Evolutionary conservation across 2,888 invertebrate species (phyloP).

Genomic region (Dromius quadrimaculatus): DNA sequence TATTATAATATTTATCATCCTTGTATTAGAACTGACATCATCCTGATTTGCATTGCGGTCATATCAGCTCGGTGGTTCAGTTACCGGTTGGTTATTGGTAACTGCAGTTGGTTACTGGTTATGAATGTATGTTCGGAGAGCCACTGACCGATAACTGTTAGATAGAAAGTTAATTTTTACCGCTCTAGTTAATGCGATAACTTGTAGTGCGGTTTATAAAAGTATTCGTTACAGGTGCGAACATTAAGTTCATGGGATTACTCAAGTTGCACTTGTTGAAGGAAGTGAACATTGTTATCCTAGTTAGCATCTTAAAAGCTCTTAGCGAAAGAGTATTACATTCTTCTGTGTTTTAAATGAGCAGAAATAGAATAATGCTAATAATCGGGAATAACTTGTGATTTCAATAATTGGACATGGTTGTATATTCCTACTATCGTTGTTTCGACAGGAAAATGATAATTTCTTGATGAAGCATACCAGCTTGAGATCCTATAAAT

Average conservation of each 20-base stretch:
- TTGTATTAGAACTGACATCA: constrained; percentile 10
- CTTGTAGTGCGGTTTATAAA: constrained; percentile 32
- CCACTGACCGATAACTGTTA: constrained; percentile 19
- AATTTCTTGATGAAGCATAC: too few relatives aligned
- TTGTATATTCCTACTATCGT: too few relatives aligned
- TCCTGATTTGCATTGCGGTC: constrained; percentile 18
- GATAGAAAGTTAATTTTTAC: constrained; percentile 46
- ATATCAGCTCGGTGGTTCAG: constrained; percentile 12
- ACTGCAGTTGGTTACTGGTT: constrained; percentile 6
- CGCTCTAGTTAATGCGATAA: constrained; percentile 49
- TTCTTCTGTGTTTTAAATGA: too few relatives aligned
- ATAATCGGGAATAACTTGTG: too few relatives aligned
- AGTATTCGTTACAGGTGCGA: constrained; percentile 43
- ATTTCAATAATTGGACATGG: too few relatives aligned
- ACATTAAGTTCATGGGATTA: constrained; percentile 11
- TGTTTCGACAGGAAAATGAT: too few relatives aligned
- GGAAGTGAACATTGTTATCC: too few relatives aligned
- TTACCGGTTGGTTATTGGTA: constrained; percentile 4
- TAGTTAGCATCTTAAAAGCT: too few relatives aligned
- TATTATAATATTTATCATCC: constrained; percentile 11
- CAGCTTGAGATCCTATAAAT: too few relatives aligned
- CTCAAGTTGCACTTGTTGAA: neutral
- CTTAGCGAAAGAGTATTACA: too few relatives aligned
- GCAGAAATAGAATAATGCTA: too few relatives aligned
- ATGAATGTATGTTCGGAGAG: neutral